phyloP scores from a whole-genome alignment of 2,113 vertebrate species.

The Platycercus adscitus region DNA sequence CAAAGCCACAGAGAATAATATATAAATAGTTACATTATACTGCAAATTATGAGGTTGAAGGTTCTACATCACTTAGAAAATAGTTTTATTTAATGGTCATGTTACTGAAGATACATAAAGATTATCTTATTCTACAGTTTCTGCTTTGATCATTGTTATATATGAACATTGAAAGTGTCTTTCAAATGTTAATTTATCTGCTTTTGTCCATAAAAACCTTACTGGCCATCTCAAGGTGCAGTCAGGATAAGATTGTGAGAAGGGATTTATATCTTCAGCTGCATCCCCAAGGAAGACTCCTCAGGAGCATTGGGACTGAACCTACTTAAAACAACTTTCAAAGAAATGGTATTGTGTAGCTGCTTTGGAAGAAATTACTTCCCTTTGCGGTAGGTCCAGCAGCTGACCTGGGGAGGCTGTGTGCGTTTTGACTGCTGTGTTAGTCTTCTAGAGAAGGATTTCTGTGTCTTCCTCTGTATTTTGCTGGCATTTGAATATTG shows the following conservation, averaged over 20 bases:
- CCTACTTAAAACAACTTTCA: neutral
- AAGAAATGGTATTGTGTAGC: neutral
- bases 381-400: neutral
- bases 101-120: neutral
- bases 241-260: neutral
- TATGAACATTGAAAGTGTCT: neutral
- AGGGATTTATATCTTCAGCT: neutral
- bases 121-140: neutral
- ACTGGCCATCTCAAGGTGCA: neutral
- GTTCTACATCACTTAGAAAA: neutral
- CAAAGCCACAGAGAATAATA: neutral
- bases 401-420: neutral
- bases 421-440: rapidly evolving
- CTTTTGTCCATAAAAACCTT: neutral
- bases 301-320: neutral
- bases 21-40: neutral
- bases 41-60: neutral
- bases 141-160: neutral
- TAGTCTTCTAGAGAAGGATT: neutral
- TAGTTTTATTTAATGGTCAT: neutral
- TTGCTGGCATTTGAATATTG: neutral
- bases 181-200: neutral
- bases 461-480: neutral
- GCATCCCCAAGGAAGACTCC: neutral
- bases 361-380: neutral